Percentiles rank a stretch among this genome's conserved stretches.
Evolutionary conservation across 2,888 invertebrate species (phyloP).

Genomic region (Eumerus sabulonum): DNA sequence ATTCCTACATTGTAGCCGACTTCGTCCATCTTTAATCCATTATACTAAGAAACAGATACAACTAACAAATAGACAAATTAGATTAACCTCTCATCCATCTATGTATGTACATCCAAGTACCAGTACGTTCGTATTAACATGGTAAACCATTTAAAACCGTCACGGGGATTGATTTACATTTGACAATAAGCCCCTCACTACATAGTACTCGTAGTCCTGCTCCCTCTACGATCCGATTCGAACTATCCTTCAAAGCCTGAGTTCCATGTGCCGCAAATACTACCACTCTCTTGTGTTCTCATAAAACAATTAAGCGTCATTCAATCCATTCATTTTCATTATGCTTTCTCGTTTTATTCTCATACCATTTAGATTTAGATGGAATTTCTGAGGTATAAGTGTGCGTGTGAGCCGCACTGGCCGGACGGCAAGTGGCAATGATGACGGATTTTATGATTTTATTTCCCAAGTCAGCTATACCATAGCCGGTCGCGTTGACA

Average conservation of each 20-base stretch:
- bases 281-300: background rate
- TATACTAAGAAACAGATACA: background rate
- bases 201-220: too few relatives aligned
- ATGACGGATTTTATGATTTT: slow-evolving; percentile 48
- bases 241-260: background rate
- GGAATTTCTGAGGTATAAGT: background rate
- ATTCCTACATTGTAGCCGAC: slow-evolving; percentile 1
- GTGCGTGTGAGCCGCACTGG: too few relatives aligned
- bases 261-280: slow-evolving; percentile 1
- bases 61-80: slow-evolving; percentile 29
- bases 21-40: slow-evolving; percentile 39
- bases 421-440: background rate
- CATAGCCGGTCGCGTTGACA: slow-evolving; percentile 30
- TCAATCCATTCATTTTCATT: slow-evolving; percentile 25
- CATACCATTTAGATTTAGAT: background rate
- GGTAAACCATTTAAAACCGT: slow-evolving; percentile 47
- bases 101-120: slow-evolving; percentile 8
- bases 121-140: slow-evolving; percentile 24
- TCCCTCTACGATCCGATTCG: background rate
- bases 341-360: slow-evolving; percentile 38
- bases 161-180: slow-evolving; percentile 53
- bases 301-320: slow-evolving; percentile 64
- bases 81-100: slow-evolving; percentile 37
- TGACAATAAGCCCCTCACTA: slow-evolving; percentile 17
- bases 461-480: slow-evolving; percentile 12